Base-by-base conservation (phyloP, 2,113 vertebrate genomes). In the Nesospiza acunhae region DNA sequence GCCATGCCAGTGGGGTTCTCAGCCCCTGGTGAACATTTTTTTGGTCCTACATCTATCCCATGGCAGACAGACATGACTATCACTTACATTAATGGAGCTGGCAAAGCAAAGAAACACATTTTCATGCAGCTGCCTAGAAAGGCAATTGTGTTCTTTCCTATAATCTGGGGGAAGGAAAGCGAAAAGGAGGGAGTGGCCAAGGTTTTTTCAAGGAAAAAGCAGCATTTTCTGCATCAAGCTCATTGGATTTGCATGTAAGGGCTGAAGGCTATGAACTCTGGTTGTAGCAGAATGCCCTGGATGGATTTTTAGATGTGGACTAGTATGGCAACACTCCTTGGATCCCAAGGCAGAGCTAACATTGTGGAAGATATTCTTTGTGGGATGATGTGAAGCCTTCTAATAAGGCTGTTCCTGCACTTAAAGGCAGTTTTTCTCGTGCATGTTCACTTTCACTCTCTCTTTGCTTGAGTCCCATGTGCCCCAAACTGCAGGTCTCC, bases 401-500 rank as follows among this genome's bases (percentile, higher is more conserved):
- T 20, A 62, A 15, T 50, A 39, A 27, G n/a, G 22, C 7, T 13
- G 9, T 22, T 76, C 23, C 15, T n/a, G 15, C 39, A 30, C 18
- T 21, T 39, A 37, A 50, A 73, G 81, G 39, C 6, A 80, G 5
- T 12, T 89, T 85, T 64, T 56, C 68, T 95, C 9, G 10, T 8
- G 47, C 2, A 6, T 39, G 16, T 69, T 81, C 52, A 27, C 12
- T 68, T 12, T 27, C 31, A 64, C 7, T 4, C 20, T 74, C 37
- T 37, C 53, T 66, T 84, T n/a, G 5, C 20, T 72, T 60, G 7
- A 0, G 27, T 60, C 7, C 31, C 26, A 10, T 3, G 5, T n/a
- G 8, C 7, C n/a, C 30, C 22, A 55, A 4, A 28, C 0, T 7
- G 10, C 4, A 59, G 23, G 10, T 72, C 22, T 76, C 50, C 41